Percentiles rank a stretch among this genome's conserved stretches.
phyloP scores from a whole-genome alignment of 2,113 vertebrate species.

The Pseudorasbora parva region DNA sequence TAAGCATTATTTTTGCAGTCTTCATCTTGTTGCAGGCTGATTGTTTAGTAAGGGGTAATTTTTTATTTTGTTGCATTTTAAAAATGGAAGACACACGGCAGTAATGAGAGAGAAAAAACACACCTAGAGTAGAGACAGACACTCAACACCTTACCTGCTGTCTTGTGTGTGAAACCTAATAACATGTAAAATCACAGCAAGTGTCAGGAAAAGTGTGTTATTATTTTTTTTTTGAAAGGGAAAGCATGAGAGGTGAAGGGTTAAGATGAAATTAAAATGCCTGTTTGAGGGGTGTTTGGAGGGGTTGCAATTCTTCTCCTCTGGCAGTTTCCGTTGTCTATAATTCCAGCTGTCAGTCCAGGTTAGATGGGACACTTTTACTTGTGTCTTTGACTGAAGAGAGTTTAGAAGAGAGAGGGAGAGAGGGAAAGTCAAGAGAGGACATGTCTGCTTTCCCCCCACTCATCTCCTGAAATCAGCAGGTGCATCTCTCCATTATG shows the following conservation, averaged over 20 bases:
- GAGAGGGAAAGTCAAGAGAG: conserved; percentile 27
- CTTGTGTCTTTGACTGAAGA: conserved; percentile 57
- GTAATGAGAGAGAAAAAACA: no score
- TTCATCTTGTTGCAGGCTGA: no score
- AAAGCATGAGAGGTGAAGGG: conserved; percentile 8
- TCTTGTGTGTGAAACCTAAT: background rate
- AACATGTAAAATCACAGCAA: background rate
- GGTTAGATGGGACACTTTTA: conserved; percentile 57
- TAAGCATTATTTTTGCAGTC: no score
- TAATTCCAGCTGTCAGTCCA: conserved; percentile 73
- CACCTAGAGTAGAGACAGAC: no score
- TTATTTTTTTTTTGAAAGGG: background rate
- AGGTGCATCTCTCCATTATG: conserved; percentile 32
- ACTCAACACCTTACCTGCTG: no score
- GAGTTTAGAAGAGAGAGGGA: conserved; percentile 6
- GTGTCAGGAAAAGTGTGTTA: background rate
- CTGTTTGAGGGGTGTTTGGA: conserved; percentile 50
- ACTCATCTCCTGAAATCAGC: conserved; percentile 37
- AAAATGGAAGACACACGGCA: no score
- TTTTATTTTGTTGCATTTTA: no score
- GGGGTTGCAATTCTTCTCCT: conserved; percentile 67
- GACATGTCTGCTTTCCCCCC: conserved; percentile 29
- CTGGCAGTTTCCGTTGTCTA: conserved; percentile 69
- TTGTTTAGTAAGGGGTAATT: no score
- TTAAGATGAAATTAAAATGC: conserved; percentile 44